phyloP scores from a whole-genome alignment of 2,888 invertebrate genomes.

The Mythimna loreyi region DNA sequence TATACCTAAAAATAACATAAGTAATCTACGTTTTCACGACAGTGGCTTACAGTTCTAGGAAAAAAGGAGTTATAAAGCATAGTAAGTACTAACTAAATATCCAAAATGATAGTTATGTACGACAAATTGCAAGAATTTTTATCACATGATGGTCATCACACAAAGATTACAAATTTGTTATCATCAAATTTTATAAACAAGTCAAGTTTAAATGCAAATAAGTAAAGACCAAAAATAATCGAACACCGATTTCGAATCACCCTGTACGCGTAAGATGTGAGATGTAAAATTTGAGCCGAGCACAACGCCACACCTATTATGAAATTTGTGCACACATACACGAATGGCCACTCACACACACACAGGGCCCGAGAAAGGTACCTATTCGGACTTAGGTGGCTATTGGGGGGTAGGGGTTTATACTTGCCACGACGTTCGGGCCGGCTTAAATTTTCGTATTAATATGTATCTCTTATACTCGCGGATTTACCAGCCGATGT shows the following conservation, averaged over 20 bases:
- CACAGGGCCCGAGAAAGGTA: constrained; percentile 64
- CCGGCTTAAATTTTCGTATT: constrained; percentile 89
- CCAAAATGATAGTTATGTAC: too few relatives aligned
- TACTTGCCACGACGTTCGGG: constrained; percentile 85
- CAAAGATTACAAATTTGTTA: too few relatives aligned
- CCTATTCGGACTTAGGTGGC: constrained; percentile 85
- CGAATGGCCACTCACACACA: constrained; percentile 74
- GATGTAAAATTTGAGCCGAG: constrained; percentile 90
- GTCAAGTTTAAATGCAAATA: background rate
- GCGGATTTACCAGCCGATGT: constrained; percentile 83
- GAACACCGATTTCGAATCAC: constrained; percentile 64
- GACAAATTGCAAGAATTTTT: background rate
- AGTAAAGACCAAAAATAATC: constrained; percentile 25
- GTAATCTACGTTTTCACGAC: background rate
- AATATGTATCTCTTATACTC: constrained; percentile 88
- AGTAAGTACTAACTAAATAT: too few relatives aligned
- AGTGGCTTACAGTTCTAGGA: too few relatives aligned
- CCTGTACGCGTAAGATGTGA: constrained; percentile 84
- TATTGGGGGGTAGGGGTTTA: constrained; percentile 78
- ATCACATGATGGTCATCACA: background rate
- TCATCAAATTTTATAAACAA: background rate
- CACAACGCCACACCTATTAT: constrained; percentile 88
- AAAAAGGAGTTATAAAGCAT: too few relatives aligned
- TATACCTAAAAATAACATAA: background rate
- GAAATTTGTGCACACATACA: constrained; percentile 85